Conservation (phyloP, 2,113 vertebrate genomes). For the Gymnobelideus leadbeateri region DNA sequence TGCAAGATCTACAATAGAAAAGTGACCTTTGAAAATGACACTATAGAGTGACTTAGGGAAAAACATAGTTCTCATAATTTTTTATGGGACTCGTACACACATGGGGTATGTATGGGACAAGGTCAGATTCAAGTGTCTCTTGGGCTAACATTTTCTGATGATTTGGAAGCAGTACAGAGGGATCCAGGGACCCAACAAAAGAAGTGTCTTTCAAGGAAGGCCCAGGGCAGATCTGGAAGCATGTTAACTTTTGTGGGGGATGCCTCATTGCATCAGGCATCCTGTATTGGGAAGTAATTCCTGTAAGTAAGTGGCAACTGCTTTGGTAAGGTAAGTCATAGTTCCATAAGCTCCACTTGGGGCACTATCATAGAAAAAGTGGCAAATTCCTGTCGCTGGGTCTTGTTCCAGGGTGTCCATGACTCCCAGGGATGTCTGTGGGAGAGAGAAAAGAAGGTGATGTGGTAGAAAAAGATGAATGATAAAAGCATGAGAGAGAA, state of each 20-base stretch:
- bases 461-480: slow-evolving; percentile 10
- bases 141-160: slow-evolving; percentile 4
- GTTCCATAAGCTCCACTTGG: slow-evolving; percentile 97
- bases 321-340: slow-evolving; percentile 98
- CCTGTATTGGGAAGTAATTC: slow-evolving; percentile 94
- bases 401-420: slow-evolving; percentile 93
- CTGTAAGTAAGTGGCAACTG: slow-evolving; percentile 91
- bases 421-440: slow-evolving; percentile 91
- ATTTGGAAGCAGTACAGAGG: slow-evolving; percentile 5
- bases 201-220: slow-evolving; percentile 9
- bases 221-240: background rate
- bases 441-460: slow-evolving; percentile 57
- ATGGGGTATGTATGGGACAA: background rate
- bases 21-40: slow-evolving; percentile 23
- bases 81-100: background rate
- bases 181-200: background rate
- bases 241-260: background rate
- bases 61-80: background rate
- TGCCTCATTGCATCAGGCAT: slow-evolving; percentile 92
- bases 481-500: background rate
- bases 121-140: background rate
- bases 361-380: slow-evolving; percentile 97
- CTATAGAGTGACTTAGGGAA: background rate
- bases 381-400: slow-evolving; percentile 93
- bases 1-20: slow-evolving; percentile 35